These are phyloP conservation scores for Odontothrips loti DNA, from an alignment of 2,888 invertebrate genomes.

Conservation along the genomic window DNA sequence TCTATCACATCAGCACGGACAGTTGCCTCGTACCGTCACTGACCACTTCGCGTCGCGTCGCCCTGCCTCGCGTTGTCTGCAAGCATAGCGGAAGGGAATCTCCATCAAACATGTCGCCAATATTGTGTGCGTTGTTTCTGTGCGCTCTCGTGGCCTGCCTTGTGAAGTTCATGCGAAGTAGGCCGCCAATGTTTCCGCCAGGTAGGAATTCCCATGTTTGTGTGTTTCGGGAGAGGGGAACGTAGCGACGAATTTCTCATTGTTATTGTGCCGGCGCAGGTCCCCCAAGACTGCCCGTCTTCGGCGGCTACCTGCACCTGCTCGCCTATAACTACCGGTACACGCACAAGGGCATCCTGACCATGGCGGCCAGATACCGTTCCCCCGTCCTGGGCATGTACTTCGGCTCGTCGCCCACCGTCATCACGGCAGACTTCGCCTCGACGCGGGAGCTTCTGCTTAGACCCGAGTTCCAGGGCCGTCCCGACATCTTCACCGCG, in stretches of 20 bases:
- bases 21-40: not conserved
- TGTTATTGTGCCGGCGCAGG: not conserved
- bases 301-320: conserved; percentile 9
- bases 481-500: conserved; percentile 49
- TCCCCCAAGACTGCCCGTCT: not conserved
- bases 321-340: conserved; percentile 19
- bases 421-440: conserved; percentile 54
- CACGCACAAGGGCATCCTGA: conserved; percentile 48
- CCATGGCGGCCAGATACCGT: conserved; percentile 55
- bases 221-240: too few species aligned
- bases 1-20: not conserved
- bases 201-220: not conserved
- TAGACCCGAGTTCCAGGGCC: conserved; percentile 60
- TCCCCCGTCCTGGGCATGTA: conserved; percentile 58
- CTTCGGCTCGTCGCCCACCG: conserved; percentile 51
- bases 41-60: not conserved
- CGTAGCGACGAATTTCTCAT: too few species aligned
- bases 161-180: not conserved
- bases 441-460: conserved; percentile 56
- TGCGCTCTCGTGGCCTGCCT: not conserved
- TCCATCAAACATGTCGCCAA: not conserved
- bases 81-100: not conserved
- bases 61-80: not conserved
- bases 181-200: conserved; percentile 9
- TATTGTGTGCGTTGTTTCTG: not conserved